Base-by-base conservation (phyloP, 2,113 vertebrate genomes). In the Callipepla squamata region DNA sequence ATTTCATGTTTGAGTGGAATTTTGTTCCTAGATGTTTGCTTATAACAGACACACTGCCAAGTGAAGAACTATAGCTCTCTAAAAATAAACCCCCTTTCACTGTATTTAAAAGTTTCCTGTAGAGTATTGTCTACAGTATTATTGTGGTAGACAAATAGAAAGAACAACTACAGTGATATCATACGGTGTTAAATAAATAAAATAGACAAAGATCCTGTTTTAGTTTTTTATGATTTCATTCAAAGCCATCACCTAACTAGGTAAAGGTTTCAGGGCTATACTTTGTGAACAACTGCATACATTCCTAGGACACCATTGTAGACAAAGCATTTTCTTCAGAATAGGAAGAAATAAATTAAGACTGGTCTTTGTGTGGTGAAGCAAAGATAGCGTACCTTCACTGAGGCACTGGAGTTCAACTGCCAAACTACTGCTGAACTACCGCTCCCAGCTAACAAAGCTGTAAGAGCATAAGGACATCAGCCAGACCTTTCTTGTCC, bases 171-270 rank as follows among this genome's bases (percentile, higher is more conserved):
- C 9, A 88, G 94, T 51, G 92, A 92, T 93, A 62, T 70, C 95
- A 96, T 84, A 93, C 74, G 76, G 87, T 15, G 66, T 47, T 79
- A 97, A 91, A 97, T 94, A 96, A 97, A 97, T 96, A 96, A 85
- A 93, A 70, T 45, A 14, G 57, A 93, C 95, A 94, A 89, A 91
- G 19, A 89, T 85, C 87, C 84, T 84, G 81, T 87, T 94, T 96
- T 95, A 94, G 92, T 97, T 97, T 96, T 62, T 30, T 96, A 80
- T 92, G 61, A 85, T 83, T 91, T 85, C 38, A 87, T 74, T 50
- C 53, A 94, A 94, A 95, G 76, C 47, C 40, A 61, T 66, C 57
- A 70, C 63, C 73, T 68, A 83, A 89, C 34, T 53, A 94, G 58
- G 83, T 65, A 95, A 74, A 81, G 83, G 68, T 89, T 80, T 73